Base-by-base conservation (phyloP, 2,888 invertebrate species). In the Lampropteryx suffumata region DNA sequence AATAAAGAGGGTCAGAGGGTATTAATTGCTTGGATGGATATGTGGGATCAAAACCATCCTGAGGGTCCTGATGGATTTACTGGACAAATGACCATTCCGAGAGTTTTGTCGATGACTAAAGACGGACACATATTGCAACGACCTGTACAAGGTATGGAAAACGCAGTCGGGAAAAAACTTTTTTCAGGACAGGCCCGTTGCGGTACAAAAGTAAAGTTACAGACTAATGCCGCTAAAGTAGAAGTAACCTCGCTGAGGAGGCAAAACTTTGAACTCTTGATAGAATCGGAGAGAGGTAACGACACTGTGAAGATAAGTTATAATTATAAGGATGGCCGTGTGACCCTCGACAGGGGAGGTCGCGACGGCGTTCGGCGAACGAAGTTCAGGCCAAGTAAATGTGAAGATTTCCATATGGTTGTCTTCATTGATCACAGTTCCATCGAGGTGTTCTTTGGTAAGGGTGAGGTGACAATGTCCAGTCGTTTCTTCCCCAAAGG, bases 41-140 rank as follows among this genome's bases (percentile, higher is more conserved):
- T 84, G 84, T 91, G 91, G 91, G 83, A 84, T 2, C 55, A 73
- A 13, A 33, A 50, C 4, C 89, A 88, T 57, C 82, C 86, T 0
- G 88, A 90, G 45, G 66, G 73, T 4, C 29, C 64, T 0, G 77
- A 83, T 44, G 85, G 85, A 1, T 91, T 78, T 57, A 77, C 82
- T n/a, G 90, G 91, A 1, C 74, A 73, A 33, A 78, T 87, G 72
- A 83, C 85, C 2, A 57, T 91, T 2, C 73, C 85, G 0, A 76
- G 90, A 61, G 58, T 56, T 35, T 58, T 91, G n/a, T 58, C 54
- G 0, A 55, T 91, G 0, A 60, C 70, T 0, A 29, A 57, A 45
- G 59, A 81, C 21, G 65, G 69, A 1, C 61, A 29, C 10, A 48
- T 88, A 1, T 33, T 78, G 4, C 88, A 88, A 53, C 74, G 64